Percentiles rank a stretch among this genome's conserved stretches.
phyloP scores from a whole-genome alignment of 2,797 vertebrate species.

The Trachurus trachurus region DNA sequence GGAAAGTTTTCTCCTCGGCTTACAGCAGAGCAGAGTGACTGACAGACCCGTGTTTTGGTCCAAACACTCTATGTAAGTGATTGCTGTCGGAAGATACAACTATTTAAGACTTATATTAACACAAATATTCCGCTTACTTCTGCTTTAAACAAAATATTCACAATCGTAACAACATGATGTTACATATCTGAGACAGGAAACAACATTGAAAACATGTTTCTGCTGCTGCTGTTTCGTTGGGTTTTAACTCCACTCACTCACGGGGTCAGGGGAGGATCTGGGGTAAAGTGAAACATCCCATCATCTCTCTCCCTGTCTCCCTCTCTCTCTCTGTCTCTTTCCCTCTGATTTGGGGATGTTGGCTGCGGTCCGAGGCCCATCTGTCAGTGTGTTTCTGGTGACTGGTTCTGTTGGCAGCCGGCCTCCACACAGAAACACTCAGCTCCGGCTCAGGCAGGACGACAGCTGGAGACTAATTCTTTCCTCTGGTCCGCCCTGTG shows the following conservation, averaged over 20 bases:
- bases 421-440: conserved; percentile 9
- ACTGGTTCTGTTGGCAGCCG: conserved; percentile 4
- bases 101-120: too few species aligned
- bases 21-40: too few species aligned
- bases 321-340: conserved; percentile 5
- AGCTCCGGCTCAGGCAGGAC: not conserved
- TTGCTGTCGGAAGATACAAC: too few species aligned
- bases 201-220: not conserved
- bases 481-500: not conserved
- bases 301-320: conserved; percentile 1
- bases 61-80: too few species aligned
- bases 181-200: not conserved
- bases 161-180: not conserved
- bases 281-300: conserved; percentile 10
- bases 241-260: not conserved
- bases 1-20: too few species aligned
- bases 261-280: not conserved
- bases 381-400: conserved; percentile 17
- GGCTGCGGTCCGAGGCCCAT: conserved; percentile 22
- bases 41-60: too few species aligned
- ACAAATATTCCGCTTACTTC: too few species aligned
- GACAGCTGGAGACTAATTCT: conserved; percentile 30
- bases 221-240: not conserved
- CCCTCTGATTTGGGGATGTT: conserved; percentile 8
- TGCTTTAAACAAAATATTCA: too few species aligned